These are phyloP conservation scores for Drosophila sturtevanti DNA, from an alignment of 1,140 invertebrate genomes.

Conservation along the genomic window DNA sequence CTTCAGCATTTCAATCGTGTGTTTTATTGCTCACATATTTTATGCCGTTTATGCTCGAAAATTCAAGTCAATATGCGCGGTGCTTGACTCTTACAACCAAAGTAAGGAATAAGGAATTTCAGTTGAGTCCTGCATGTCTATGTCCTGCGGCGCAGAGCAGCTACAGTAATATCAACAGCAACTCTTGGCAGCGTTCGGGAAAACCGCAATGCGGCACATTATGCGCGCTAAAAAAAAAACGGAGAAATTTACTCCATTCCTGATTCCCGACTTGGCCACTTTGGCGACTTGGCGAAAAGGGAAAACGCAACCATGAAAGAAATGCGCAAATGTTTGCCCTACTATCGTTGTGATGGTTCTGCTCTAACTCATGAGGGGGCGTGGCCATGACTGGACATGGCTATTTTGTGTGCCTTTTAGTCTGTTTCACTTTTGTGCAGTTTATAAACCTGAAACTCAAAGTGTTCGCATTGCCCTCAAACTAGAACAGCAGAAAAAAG, in stretches of 20 bases:
- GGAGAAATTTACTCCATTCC: constrained; percentile 63
- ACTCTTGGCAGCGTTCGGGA: constrained; percentile 64
- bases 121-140: constrained; percentile 33
- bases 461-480: constrained; percentile 40
- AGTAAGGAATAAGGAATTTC: constrained; percentile 44
- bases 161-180: constrained; percentile 16
- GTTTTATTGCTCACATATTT: constrained; percentile 81
- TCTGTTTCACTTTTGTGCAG: constrained; percentile 30
- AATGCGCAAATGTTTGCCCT: constrained; percentile 69
- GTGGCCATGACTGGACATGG: constrained; percentile 33
- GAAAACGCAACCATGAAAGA: constrained; percentile 68
- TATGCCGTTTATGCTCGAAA: constrained; percentile 80
- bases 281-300: constrained; percentile 29
- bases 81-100: constrained; percentile 19
- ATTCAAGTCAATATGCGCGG: constrained; percentile 63
- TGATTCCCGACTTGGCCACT: constrained; percentile 21
- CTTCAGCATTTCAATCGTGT: constrained; percentile 79
- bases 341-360: constrained; percentile 3
- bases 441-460: constrained; percentile 40
- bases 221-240: constrained; percentile 55
- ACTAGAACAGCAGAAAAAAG: neutral
- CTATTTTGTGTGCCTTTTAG: constrained; percentile 19
- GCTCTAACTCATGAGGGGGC: constrained; percentile 16
- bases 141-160: constrained; percentile 59
- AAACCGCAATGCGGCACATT: constrained; percentile 79